Conservation (phyloP, 2,888 invertebrate genomes). For the Nipponacmea schrenckii region DNA sequence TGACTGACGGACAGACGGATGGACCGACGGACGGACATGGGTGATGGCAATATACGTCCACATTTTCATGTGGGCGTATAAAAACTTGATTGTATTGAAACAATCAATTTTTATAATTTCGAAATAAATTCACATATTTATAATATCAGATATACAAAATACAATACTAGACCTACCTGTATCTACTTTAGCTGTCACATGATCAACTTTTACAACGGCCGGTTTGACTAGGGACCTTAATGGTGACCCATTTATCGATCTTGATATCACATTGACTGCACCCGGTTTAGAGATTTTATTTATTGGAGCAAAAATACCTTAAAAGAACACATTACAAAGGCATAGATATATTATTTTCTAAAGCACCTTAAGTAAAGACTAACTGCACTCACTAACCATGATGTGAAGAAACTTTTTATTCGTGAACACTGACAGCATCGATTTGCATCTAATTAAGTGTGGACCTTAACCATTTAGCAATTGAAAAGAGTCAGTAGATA, state of each 20-base stretch:
- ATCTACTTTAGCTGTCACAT: conserved; percentile 68
- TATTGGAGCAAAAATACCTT: conserved; percentile 70
- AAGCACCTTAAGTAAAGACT: too few species aligned
- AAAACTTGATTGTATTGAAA: too few species aligned
- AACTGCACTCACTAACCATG: too few species aligned
- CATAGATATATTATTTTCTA: neutral
- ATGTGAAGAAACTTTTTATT: too few species aligned
- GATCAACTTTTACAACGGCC: conserved; percentile 64
- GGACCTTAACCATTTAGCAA: too few species aligned
- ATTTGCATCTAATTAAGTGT: neutral
- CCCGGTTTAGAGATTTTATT: conserved; percentile 67
- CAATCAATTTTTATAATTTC: too few species aligned
- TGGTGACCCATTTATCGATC: conserved; percentile 37
- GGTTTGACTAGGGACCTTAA: conserved; percentile 37
- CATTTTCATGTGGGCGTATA: too few species aligned
- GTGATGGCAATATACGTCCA: too few species aligned
- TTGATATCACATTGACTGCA: conserved; percentile 28
- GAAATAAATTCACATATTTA: too few species aligned
- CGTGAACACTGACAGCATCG: neutral
- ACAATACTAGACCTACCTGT: conserved; percentile 57
- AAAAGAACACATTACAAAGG: conserved; percentile 24
- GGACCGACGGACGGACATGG: too few species aligned
- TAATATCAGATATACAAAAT: too few species aligned
- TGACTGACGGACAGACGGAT: too few species aligned
- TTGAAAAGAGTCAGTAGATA: neutral